phyloP scores from a whole-genome alignment of 2,888 invertebrate genomes.

The Yponomeuta cagnagella region DNA sequence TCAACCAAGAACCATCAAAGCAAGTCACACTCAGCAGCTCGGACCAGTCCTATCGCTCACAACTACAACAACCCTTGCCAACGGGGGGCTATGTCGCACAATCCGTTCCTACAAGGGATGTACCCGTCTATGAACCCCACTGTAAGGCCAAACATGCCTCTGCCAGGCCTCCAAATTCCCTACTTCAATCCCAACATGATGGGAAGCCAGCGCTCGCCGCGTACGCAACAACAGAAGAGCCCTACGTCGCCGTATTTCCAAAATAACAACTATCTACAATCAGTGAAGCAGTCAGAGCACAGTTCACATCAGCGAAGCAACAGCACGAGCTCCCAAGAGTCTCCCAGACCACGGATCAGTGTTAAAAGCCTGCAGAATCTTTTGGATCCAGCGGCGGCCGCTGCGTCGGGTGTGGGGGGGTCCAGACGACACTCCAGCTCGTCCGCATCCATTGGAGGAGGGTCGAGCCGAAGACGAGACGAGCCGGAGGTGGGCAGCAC shows the following conservation, averaged over 20 bases:
- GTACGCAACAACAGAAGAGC: constrained; percentile 55
- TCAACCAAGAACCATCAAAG: constrained; percentile 58
- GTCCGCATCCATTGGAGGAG: constrained; percentile 57
- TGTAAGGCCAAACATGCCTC: constrained; percentile 50
- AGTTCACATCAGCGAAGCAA: constrained; percentile 40
- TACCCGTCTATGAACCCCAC: constrained; percentile 57
- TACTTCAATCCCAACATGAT: constrained; percentile 59
- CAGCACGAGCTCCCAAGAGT: constrained; percentile 50
- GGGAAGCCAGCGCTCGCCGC: constrained; percentile 52
- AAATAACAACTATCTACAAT: constrained; percentile 63
- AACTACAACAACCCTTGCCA: constrained; percentile 49
- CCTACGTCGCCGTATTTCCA: constrained; percentile 62
- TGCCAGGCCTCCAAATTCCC: constrained; percentile 58
- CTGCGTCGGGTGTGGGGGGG: constrained; percentile 47
- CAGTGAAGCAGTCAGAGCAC: constrained; percentile 50
- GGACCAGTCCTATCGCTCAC: constrained; percentile 68
- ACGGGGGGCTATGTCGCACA: constrained; percentile 48
- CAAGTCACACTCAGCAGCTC: constrained; percentile 60
- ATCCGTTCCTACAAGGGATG: constrained; percentile 55
- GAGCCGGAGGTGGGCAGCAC: constrained; percentile 80
- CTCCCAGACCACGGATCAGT: constrained; percentile 76
- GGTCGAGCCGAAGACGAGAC: constrained; percentile 64
- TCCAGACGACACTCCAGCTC: constrained; percentile 36
- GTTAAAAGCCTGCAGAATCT: constrained; percentile 79
- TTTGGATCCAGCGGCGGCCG: constrained; percentile 69